Evolutionary conservation across 2,888 invertebrate species (phyloP).

Genomic region (Doris montereyensis): DNA sequence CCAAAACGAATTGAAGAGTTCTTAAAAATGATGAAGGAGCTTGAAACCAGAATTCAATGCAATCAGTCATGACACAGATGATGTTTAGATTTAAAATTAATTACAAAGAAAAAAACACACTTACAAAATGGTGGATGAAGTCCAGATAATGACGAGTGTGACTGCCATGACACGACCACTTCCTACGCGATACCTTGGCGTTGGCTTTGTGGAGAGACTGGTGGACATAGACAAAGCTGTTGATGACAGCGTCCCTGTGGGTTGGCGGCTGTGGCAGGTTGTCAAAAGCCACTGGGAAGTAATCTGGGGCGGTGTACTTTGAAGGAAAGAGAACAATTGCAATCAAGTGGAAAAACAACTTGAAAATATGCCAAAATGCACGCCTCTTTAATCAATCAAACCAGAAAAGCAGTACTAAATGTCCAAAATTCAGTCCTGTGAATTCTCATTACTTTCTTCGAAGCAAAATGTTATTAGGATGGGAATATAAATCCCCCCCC

Average conservation of each 20-base stretch:
- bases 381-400: too few species aligned
- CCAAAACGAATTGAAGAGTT: too few species aligned
- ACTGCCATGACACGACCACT: slow-evolving; percentile 96
- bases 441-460: too few species aligned
- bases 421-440: too few species aligned
- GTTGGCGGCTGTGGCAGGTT: slow-evolving; percentile 77
- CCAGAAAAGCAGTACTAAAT: too few species aligned
- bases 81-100: too few species aligned
- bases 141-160: slow-evolving; percentile 98
- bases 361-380: too few species aligned
- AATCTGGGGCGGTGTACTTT: slow-evolving; percentile 87
- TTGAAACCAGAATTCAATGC: too few species aligned
- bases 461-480: too few species aligned
- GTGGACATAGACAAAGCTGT: slow-evolving; percentile 98
- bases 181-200: slow-evolving; percentile 88
- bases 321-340: background rate
- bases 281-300: slow-evolving; percentile 90
- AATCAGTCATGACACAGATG: too few species aligned
- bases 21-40: too few species aligned
- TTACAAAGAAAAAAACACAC: slow-evolving; percentile 46
- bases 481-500: too few species aligned
- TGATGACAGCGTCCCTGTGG: slow-evolving; percentile 97
- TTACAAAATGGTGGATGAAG: slow-evolving; percentile 97
- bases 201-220: slow-evolving; percentile 97
- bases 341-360: background rate